phyloP scores from a whole-genome alignment of 2,113 vertebrate species.

The Coreoperca whiteheadi region DNA sequence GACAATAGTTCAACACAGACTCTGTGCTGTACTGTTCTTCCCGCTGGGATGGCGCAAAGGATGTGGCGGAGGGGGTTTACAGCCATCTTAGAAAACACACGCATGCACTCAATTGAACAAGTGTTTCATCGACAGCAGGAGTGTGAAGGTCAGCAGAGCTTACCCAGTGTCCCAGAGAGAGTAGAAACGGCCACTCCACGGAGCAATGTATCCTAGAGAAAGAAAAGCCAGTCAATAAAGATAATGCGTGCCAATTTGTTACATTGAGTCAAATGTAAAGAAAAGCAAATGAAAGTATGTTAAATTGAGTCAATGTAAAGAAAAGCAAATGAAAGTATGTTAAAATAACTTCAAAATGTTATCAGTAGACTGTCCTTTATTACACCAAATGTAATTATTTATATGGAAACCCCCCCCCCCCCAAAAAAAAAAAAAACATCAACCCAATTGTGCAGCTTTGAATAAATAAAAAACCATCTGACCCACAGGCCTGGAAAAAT shows the following conservation, averaged over 20 bases:
- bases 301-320: background rate
- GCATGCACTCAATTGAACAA: slow-evolving; percentile 46
- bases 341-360: background rate
- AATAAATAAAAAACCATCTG: slow-evolving; percentile 36
- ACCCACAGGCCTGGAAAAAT: slow-evolving; percentile 13
- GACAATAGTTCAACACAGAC: slow-evolving; percentile 43
- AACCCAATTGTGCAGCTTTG: background rate
- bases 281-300: background rate
- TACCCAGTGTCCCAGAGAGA: slow-evolving; percentile 99
- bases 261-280: background rate
- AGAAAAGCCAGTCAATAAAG: slow-evolving; percentile 37
- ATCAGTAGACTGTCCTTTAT: background rate
- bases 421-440: no score
- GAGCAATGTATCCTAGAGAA: slow-evolving; percentile 94
- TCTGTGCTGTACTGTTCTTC: background rate
- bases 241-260: no score
- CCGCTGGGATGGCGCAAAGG: slow-evolving; percentile 32
- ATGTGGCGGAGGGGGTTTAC: slow-evolving; percentile 15
- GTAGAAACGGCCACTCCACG: slow-evolving; percentile 99
- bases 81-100: slow-evolving; percentile 33
- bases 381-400: background rate
- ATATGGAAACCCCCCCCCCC: no score
- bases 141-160: slow-evolving; percentile 77
- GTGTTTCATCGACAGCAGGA: slow-evolving; percentile 33
- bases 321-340: background rate